Base-by-base conservation (phyloP, 2,888 invertebrate species). In the Platerodrilus igneus region DNA sequence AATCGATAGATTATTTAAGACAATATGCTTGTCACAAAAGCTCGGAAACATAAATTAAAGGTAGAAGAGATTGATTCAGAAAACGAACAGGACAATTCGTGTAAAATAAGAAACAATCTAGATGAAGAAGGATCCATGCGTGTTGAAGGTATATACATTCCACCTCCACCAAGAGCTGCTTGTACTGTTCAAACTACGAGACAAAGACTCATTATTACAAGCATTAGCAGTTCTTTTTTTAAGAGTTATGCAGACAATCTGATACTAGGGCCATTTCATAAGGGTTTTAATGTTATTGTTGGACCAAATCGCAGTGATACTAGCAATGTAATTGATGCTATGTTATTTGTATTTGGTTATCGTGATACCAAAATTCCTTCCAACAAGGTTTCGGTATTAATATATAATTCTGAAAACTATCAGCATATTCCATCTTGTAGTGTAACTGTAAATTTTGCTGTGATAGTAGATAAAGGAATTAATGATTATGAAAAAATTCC, bases 301-400 rank as follows among this genome's bases (percentile, higher is more conserved):
- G 99, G 99, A 0, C 97, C 99, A 0, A 99, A 99, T 69, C 99
- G 99, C 14, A 96, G 94, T 66, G 99, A 99, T 0, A 99, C 99
- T 66, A 95, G 95, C 56, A 99, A 99, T 66, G 94, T 97, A 0
- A 99, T 99, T 55, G 99, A 99, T 69, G 92, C 99, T 0, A 90
- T 99, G 87, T 72, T 99, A 48, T 99, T 99, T 73, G 99, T 99
- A 0, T 99, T 99, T 72, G 99, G 99, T 1, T 97, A 92, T 64
- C 76, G 96, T 56, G 94, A 97, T 0, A 81, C 84, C 26, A 96
- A 94, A 70, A 94, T 99, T 46, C 79, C 99, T 14, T 91, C 94
- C 0, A 96, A 96, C 70, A 99, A 97, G 64, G 77, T 99, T 2
- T 87, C 90, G 0, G 87, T 87, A 0, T 70, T 99, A 2, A 80